Base-by-base conservation (phyloP, 2,888 invertebrate genomes). In the Thymelicus lineola region DNA sequence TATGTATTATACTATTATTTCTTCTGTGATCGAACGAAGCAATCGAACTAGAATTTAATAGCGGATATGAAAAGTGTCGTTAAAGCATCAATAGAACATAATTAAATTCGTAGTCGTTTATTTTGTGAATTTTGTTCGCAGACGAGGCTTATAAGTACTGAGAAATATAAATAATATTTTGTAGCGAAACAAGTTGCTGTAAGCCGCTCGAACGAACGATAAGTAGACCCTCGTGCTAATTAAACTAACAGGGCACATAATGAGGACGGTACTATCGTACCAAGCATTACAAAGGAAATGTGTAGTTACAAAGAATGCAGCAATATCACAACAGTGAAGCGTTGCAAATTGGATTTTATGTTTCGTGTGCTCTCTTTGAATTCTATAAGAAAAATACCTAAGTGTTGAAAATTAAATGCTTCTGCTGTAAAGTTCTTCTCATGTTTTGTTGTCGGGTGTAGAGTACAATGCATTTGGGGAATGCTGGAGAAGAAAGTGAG, bases 191-290 rank as follows among this genome's bases (percentile, higher is more conserved):
- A 74, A 72, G 70, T 71, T 74, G 10, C 42, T 12, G 80, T 78
- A 80, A 82, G 82, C 78, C 79, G 82, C 86, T 86, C 80, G 79
- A 78, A 81, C 82, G 78, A 86, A 86, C 86, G 81, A 81, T 88
- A 87, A 90, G 89, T 87, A 87, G 80, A 83, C 79, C 84, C 84
- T 86, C 88, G 82, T 86, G 82, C 86, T 91, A 91, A 92, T 92
- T 92, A 91, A 90, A 88, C 85, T 83, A 85, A 83, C 81, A 82
- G 76, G 75, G 79, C 70, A 78, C 73, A 74, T 78, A 78, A 78
- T 75, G 76, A 77, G 81, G 76, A 75, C 79, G 79, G 74, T 75
- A 79, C 78, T 70, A 75, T 79, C 79, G 74, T 75, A 79, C 78
- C 71, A 78, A 77, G 76, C 73, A 75, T 75, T 81, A 80, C 80